Base-by-base conservation (phyloP, 2,113 vertebrate species). In the Chrysemys picta region DNA sequence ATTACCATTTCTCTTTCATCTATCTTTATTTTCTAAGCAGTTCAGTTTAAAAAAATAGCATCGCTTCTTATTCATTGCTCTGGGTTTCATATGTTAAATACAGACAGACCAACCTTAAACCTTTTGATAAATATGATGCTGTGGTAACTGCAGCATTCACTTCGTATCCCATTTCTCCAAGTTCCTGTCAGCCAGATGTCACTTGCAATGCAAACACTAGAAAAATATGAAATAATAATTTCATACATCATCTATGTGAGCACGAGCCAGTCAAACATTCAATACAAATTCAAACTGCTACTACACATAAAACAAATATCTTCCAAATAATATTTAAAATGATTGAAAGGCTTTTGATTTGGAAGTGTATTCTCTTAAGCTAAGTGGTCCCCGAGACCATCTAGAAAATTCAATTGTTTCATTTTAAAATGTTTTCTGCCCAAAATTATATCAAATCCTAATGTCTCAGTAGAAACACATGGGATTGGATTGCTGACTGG, bases 291-390 rank as follows among this genome's bases (percentile, higher is more conserved):
- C 98, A 98, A 98, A 98, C 98, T 98, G 98, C 98, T 98, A 98
- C 98, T 98, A 98, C 97, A 98, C 98, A 99, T 97, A 96, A 96
- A 99, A 98, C 98, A 98, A 98, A 99, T 99, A 98, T 98, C 98
- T 98, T 98, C 98, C 98, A 99, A 99, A 99, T 99, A 99, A 98
- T 99, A 99, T 99, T 99, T 99, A 98, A 98, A 99, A 99, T 99
- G 99, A 99, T 99, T 99, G 99, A 99, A 99, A 99, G 98, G 98
- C 99, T 99, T 99, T 99, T 99, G 99, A 99, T 99, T 99, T 99
- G 98, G 98, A 99, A 99, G 99, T 99, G 99, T 99, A 99, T 99
- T 99, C 99, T 99, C 99, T 99, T 99, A 99, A 99, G 99, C 98
- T 99, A 99, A 99, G 99, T 99, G 99, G 99, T 99, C 99, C 98